A percentile compares a stretch with the other conserved stretches of the same genome.
Evolutionary conservation across 1,140 invertebrate species (phyloP).

Genomic region (Pseudachorutes palmiensis): DNA sequence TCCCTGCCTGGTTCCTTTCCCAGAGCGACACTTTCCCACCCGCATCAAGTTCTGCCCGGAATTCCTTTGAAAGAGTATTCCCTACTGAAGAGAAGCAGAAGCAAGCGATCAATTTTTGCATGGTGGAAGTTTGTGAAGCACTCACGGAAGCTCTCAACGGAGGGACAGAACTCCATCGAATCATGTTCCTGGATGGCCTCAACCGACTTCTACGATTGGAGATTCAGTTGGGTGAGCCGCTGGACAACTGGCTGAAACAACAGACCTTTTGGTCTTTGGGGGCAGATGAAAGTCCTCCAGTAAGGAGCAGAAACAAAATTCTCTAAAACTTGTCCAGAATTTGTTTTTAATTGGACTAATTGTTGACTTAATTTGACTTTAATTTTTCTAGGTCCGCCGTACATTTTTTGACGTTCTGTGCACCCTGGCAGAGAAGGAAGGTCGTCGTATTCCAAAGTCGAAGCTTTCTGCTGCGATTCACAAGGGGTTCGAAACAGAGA

Average conservation of each 20-base stretch:
- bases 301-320: background rate
- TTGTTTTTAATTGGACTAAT: background rate
- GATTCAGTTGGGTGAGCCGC: background rate
- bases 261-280: background rate
- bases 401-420: conserved; percentile 16
- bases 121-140: conserved; percentile 22
- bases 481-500: background rate
- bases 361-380: too few relatives aligned
- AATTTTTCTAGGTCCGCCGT: conserved; percentile 5
- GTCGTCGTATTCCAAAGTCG: background rate
- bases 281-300: background rate
- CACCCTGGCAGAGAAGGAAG: background rate
- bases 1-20: conserved; percentile 65
- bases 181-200: background rate
- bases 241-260: background rate
- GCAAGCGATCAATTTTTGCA: conserved; percentile 26
- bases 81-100: conserved; percentile 30
- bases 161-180: background rate
- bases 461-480: background rate
- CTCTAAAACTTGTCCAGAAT: background rate
- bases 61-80: conserved; percentile 51
- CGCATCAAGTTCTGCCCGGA: conserved; percentile 60
- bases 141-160: background rate
- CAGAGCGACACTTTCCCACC: conserved; percentile 74
- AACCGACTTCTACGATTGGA: conserved; percentile 1